These are phyloP conservation scores for Gari tellinella DNA, from an alignment of 2,888 invertebrate species.

Conservation along the genomic window DNA sequence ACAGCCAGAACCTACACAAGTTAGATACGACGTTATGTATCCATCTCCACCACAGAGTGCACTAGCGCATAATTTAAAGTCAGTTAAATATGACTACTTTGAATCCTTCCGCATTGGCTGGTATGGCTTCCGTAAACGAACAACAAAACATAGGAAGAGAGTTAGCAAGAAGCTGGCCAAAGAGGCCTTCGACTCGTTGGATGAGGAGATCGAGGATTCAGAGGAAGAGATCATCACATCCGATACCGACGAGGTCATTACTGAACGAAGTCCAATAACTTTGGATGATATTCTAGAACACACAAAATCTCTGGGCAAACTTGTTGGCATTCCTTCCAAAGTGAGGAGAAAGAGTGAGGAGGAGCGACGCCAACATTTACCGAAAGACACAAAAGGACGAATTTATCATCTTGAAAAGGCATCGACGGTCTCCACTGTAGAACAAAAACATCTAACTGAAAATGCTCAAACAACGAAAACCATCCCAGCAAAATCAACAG, in stretches of 20 bases:
- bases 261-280: no score
- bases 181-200: conserved; percentile 32
- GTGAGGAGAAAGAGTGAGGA: no score
- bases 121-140: background rate
- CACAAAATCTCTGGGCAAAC: no score
- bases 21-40: conserved; percentile 60
- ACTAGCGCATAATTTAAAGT: conserved; percentile 62
- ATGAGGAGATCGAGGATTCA: conserved; percentile 39
- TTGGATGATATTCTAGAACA: no score
- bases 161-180: conserved; percentile 3
- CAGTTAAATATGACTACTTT: conserved; percentile 33
- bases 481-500: background rate
- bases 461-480: no score
- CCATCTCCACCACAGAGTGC: conserved; percentile 62
- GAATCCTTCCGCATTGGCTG: background rate
- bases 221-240: conserved; percentile 38
- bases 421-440: no score
- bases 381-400: no score
- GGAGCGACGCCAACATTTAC: no score
- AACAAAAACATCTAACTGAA: no score
- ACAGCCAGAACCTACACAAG: conserved; percentile 16
- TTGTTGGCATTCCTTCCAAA: no score
- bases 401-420: no score
- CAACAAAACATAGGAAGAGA: conserved; percentile 4
- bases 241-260: no score